Conservation (phyloP, 2,113 vertebrate species). For the Aplodontia rufa region DNA sequence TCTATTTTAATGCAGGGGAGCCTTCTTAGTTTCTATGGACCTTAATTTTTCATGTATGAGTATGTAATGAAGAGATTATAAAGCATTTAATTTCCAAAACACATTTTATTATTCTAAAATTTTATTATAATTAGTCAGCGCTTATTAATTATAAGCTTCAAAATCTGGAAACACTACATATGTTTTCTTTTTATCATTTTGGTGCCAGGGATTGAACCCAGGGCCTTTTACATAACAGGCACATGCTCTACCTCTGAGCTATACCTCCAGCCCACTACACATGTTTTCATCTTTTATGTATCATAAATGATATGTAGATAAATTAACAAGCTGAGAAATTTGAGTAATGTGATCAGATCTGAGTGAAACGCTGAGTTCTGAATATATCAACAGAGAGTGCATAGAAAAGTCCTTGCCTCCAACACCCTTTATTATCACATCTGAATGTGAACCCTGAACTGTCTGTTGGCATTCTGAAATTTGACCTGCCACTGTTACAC, state of each 20-base stretch:
- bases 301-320: neutral
- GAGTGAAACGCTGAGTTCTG: neutral
- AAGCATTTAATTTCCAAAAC: slow-evolving; percentile 34
- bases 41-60: neutral
- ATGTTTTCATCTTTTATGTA: neutral
- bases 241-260: too few species aligned
- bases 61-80: neutral
- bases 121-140: neutral
- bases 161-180: neutral
- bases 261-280: too few species aligned
- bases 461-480: slow-evolving; percentile 12
- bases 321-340: neutral
- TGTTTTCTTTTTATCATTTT: neutral
- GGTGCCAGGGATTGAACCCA: neutral
- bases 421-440: neutral
- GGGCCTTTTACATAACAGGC: too few species aligned
- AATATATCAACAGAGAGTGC: neutral
- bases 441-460: slow-evolving; percentile 22
- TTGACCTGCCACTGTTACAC: neutral
- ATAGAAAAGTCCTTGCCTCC: neutral
- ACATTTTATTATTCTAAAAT: slow-evolving; percentile 36
- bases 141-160: slow-evolving; percentile 13
- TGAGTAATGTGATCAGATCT: neutral
- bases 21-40: neutral
- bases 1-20: too few species aligned